Evolutionary conservation across 2,113 vertebrate genomes (phyloP).

Genomic region (Pogona vitticeps): DNA sequence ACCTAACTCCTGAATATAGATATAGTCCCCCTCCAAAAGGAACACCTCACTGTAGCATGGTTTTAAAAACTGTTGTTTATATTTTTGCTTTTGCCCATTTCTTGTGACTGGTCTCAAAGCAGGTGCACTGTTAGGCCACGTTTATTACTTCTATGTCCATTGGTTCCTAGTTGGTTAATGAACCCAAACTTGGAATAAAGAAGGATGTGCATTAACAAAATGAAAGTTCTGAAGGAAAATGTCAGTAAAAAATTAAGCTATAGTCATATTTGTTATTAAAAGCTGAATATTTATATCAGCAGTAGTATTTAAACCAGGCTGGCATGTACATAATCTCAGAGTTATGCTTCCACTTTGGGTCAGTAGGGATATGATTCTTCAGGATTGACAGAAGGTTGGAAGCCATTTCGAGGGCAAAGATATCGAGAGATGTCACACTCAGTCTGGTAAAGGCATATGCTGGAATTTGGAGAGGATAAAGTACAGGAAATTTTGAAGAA

Average conservation of each 20-base stretch:
- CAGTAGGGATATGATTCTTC: conserved; percentile 45
- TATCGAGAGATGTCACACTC: background rate
- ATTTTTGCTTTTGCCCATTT: background rate
- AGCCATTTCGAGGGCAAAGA: conserved; percentile 33
- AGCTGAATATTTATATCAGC: conserved; percentile 46
- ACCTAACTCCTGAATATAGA: too few species aligned
- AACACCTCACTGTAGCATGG: background rate
- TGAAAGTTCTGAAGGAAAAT: conserved; percentile 67
- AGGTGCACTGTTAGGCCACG: conserved; percentile 3
- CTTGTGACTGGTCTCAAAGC: conserved; percentile 41
- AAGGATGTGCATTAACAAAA: conserved; percentile 65
- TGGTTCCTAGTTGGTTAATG: background rate
- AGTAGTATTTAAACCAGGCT: conserved; percentile 39
- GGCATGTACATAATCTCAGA: conserved; percentile 24
- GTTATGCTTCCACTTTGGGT: conserved; percentile 13
- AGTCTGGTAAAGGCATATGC: background rate
- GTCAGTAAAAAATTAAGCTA: conserved; percentile 30
- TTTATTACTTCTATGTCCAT: conserved; percentile 30
- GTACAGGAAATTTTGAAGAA: too few species aligned
- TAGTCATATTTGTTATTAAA: conserved; percentile 41
- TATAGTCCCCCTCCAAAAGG: background rate
- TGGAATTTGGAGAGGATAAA: too few species aligned
- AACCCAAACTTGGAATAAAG: conserved; percentile 54
- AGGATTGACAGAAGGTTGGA: conserved; percentile 31
- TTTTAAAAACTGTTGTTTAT: background rate